A percentile compares a stretch with the other conserved stretches of the same genome.
Evolutionary conservation across 2,113 vertebrate genomes (phyloP).

Genomic region (Pollimyrus isidori): DNA sequence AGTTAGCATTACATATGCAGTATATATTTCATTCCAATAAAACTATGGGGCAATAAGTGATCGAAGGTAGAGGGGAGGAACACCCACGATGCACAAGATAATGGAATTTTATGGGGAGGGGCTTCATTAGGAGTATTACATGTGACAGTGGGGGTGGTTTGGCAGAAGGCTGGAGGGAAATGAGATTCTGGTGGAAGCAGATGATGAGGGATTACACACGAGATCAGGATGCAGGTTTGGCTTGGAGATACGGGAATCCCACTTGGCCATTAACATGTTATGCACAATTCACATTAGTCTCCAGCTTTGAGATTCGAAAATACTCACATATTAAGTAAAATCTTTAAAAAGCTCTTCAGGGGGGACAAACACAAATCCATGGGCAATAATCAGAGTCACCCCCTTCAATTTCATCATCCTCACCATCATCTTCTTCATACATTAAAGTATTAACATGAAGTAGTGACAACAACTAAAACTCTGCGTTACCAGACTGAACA

Average conservation of each 20-base stretch:
- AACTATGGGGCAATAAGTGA: background rate
- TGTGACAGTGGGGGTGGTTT: background rate
- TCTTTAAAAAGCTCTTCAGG: background rate
- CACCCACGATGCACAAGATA: background rate
- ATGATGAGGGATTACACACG: background rate
- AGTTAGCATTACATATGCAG: background rate
- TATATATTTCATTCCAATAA: background rate
- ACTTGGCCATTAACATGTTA: background rate
- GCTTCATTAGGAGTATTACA: background rate
- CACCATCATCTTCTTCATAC: background rate
- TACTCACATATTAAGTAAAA: background rate
- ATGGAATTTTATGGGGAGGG: background rate
- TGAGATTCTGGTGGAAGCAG: background rate
- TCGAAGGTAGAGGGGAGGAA: background rate
- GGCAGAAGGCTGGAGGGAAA: background rate
- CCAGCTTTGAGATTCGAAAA: background rate
- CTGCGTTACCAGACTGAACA: background rate
- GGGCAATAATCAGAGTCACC: background rate
- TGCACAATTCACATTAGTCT: background rate
- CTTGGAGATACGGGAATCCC: background rate
- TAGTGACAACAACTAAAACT: background rate
- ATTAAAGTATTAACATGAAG: background rate
- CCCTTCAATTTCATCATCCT: background rate
- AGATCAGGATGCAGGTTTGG: background rate
- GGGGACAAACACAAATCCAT: background rate